A percentile compares a stretch with the other conserved stretches of the same genome.
Evolutionary conservation across 2,113 vertebrate genomes (phyloP).

Genomic region (Rattus rattus): DNA sequence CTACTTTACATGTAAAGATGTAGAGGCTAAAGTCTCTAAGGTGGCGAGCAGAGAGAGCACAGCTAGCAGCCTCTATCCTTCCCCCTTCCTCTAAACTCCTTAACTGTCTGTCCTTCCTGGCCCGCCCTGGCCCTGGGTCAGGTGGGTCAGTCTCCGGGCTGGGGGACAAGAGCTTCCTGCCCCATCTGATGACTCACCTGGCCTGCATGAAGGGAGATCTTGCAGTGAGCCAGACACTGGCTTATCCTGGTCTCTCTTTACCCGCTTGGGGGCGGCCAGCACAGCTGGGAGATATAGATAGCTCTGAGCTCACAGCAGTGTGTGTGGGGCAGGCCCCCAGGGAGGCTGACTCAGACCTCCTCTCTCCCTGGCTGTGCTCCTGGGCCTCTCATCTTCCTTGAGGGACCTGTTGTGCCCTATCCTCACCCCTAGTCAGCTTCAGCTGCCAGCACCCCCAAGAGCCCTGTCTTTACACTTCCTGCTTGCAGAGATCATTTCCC

Average conservation of each 20-base stretch:
- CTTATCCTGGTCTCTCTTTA: constrained; percentile 79
- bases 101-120: not conserved
- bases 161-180: not conserved
- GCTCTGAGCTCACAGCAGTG: constrained; percentile 71
- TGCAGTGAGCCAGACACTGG: constrained; percentile 57
- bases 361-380: not conserved
- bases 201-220: not conserved
- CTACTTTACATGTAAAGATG: not conserved
- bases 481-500: not conserved
- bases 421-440: not conserved
- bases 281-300: constrained; percentile 60
- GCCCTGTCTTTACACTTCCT: not conserved
- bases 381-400: not conserved
- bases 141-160: constrained; percentile 49
- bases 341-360: constrained; percentile 53
- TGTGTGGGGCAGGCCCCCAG: not conserved
- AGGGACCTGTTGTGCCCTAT: not conserved
- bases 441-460: not conserved
- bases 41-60: not conserved
- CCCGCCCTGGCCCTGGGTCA: constrained; percentile 35
- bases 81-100: not conserved
- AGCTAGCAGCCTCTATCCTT: not conserved
- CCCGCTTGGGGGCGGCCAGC: constrained; percentile 46
- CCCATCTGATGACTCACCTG: constrained; percentile 70
- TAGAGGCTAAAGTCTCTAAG: not conserved